These are phyloP conservation scores for Probaryconus sp. DNA, from an alignment of 1,140 invertebrate genomes.

Conservation along the genomic window DNA sequence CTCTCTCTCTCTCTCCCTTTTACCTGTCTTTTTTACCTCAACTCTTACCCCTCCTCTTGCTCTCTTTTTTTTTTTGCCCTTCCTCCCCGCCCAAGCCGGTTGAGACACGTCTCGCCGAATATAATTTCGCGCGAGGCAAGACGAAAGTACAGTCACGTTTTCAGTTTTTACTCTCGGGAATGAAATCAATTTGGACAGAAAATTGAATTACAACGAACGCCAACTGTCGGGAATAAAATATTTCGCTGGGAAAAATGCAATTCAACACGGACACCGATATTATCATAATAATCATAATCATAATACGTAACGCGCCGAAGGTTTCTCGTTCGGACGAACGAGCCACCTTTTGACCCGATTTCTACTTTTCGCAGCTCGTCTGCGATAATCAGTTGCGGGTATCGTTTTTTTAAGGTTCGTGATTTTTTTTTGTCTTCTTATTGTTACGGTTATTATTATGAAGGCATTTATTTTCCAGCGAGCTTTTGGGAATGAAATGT, in stretches of 20 bases:
- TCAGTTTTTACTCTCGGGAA: constrained; percentile 61
- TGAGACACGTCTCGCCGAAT: constrained; percentile 60
- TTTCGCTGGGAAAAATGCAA: constrained; percentile 54
- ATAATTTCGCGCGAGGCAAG: constrained; percentile 59
- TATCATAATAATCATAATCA: constrained; percentile 55
- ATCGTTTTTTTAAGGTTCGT: no score
- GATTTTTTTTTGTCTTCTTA: no score
- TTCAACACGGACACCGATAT: constrained; percentile 51
- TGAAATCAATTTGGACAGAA: constrained; percentile 62
- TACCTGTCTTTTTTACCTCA: constrained; percentile 15
- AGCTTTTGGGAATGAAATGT: no score
- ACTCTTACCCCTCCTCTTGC: not conserved
- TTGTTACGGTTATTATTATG: no score
- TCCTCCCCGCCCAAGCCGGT: constrained; percentile 16
- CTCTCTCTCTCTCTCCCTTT: not conserved
- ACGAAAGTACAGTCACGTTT: constrained; percentile 64
- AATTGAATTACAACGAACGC: constrained; percentile 64
- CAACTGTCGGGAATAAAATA: constrained; percentile 62
- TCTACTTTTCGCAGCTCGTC: constrained; percentile 17
- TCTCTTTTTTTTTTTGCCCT: constrained; percentile 11
- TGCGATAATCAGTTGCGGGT: no score
- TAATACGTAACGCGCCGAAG: constrained; percentile 37
- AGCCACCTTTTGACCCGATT: constrained; percentile 18
- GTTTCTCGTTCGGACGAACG: constrained; percentile 32
- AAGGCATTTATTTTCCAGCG: no score